phyloP scores from a whole-genome alignment of 2,797 vertebrate genomes.

The Tarsius wallacei region DNA sequence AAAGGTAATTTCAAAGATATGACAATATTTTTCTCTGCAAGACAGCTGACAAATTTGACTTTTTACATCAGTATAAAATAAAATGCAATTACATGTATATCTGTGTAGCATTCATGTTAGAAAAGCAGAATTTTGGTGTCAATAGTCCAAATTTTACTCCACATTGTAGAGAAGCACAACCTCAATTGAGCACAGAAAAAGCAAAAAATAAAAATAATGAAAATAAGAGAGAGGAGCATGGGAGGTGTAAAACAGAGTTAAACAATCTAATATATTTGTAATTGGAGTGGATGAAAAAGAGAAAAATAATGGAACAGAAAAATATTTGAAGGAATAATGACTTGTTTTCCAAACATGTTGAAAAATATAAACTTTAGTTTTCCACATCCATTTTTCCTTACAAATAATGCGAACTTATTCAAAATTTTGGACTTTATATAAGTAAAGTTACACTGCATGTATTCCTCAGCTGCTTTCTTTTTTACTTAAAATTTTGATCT shows the following conservation, averaged over 20 bases:
- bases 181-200: not conserved
- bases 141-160: not conserved
- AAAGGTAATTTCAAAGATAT: not conserved
- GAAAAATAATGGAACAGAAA: not conserved
- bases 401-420: not conserved
- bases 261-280: not conserved
- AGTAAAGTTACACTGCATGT: too few relatives aligned
- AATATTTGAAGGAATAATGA: not conserved
- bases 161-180: not conserved
- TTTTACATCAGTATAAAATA: not conserved
- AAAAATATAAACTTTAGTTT: not conserved
- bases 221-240: not conserved
- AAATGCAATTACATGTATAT: not conserved
- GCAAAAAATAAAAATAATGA: not conserved
- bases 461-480: not conserved
- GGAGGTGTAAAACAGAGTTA: not conserved
- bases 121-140: not conserved
- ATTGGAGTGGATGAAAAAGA: not conserved
- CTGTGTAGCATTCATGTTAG: not conserved
- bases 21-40: not conserved
- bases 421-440: not conserved
- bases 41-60: not conserved
- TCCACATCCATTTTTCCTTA: not conserved
- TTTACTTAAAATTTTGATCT: not conserved
- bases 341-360: not conserved